Percentiles rank a stretch among this genome's conserved stretches.
phyloP scores from a whole-genome alignment of 2,888 invertebrate genomes.

The Scaptodrosophila latifasciaeformis region DNA sequence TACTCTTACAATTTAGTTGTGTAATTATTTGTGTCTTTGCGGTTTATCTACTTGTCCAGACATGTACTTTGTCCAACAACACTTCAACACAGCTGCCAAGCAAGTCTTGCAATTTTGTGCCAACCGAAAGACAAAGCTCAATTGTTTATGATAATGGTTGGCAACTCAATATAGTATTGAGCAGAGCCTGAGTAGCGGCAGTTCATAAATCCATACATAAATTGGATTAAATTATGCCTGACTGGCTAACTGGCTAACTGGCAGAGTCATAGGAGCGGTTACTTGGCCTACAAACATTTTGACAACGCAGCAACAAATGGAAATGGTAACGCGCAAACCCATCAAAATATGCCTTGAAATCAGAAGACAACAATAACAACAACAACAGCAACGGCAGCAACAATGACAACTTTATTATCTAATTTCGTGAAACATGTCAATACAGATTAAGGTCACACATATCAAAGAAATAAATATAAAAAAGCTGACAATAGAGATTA shows the following conservation, averaged over 20 bases:
- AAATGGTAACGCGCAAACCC: slow-evolving; percentile 39
- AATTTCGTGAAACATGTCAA: slow-evolving; percentile 64
- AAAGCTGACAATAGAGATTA: slow-evolving; percentile 62
- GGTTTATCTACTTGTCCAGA: slow-evolving; percentile 6
- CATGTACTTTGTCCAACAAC: slow-evolving; percentile 6
- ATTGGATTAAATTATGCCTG: slow-evolving; percentile 66
- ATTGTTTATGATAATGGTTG: too few relatives aligned
- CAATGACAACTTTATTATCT: slow-evolving; percentile 60
- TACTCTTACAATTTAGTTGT: slow-evolving; percentile 7
- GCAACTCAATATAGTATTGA: too few relatives aligned
- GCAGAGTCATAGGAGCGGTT: not conserved
- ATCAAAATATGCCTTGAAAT: slow-evolving; percentile 25
- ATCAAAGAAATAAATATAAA: slow-evolving; percentile 49
- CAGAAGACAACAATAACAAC: slow-evolving; percentile 11
- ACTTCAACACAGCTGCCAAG: too few relatives aligned
- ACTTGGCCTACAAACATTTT: slow-evolving; percentile 20
- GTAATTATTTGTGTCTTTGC: slow-evolving; percentile 12
- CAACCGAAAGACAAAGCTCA: too few relatives aligned
- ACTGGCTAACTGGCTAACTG: slow-evolving; percentile 27
- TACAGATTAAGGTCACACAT: slow-evolving; percentile 68
- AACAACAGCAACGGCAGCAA: slow-evolving; percentile 8
- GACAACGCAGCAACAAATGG: slow-evolving; percentile 23
- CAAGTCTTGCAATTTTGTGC: too few relatives aligned
- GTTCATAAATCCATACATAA: slow-evolving; percentile 54
- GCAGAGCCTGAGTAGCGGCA: slow-evolving; percentile 9